Percentiles rank a stretch among this genome's conserved stretches.
phyloP scores from a whole-genome alignment of 2,888 invertebrate genomes.

The Dioctria linearis region DNA sequence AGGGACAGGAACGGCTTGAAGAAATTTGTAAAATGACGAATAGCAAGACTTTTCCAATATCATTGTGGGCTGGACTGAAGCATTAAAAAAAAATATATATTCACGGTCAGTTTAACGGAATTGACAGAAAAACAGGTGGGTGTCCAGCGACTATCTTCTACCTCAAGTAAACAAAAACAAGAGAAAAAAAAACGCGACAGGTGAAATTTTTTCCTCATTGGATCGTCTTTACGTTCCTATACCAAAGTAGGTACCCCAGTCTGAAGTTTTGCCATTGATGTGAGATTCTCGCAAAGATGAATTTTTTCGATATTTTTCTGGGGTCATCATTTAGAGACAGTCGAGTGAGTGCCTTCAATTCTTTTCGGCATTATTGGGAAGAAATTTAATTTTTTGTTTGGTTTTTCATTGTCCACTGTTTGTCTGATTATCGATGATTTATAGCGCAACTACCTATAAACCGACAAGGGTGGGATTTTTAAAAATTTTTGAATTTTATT shows the following conservation, averaged over 20 bases:
- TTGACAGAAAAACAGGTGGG: slow-evolving; percentile 6
- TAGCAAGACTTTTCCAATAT: no score
- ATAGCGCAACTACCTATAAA: background rate
- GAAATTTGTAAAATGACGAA: background rate
- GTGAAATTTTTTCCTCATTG: background rate
- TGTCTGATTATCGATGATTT: slow-evolving; percentile 4
- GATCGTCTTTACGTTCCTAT: background rate
- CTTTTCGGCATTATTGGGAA: background rate
- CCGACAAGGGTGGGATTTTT: no score
- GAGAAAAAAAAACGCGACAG: background rate
- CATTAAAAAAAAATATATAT: background rate
- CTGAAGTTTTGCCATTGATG: background rate
- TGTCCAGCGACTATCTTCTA: background rate
- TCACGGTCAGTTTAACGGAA: background rate
- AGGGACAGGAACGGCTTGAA: background rate
- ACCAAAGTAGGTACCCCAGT: background rate
- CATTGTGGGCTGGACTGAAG: no score
- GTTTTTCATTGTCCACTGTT: background rate
- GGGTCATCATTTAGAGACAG: background rate
- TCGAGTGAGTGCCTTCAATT: background rate
- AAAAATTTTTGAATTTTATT: no score
- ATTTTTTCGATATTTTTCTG: background rate
- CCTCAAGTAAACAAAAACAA: no score
- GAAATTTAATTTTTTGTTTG: background rate
- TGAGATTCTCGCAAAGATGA: no score